These are phyloP conservation scores for Xestia rhomboidea DNA, from an alignment of 2,888 invertebrate genomes.

Conservation along the genomic window DNA sequence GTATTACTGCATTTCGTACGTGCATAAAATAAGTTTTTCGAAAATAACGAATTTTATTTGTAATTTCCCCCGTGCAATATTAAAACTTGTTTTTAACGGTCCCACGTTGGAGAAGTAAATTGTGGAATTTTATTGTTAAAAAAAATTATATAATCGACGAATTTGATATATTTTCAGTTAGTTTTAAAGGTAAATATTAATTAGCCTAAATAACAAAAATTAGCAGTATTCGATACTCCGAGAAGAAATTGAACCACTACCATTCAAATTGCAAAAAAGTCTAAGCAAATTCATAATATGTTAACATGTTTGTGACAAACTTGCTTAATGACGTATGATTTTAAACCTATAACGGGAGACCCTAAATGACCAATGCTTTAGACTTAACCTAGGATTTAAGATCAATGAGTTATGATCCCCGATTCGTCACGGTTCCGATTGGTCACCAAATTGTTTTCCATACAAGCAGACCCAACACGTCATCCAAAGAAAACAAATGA, in stretches of 20 bases:
- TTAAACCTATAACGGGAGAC: neutral
- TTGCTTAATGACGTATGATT: neutral
- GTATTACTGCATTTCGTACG: conserved; percentile 75
- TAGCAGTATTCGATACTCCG: neutral
- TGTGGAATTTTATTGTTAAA: neutral
- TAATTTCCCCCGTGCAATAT: conserved; percentile 59
- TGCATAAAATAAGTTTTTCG: conserved; percentile 71
- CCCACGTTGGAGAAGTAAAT: conserved; percentile 6
- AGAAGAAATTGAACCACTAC: neutral
- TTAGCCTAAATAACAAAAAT: neutral
- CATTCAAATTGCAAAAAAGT: neutral
- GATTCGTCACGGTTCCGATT: no score
- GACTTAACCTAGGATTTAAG: neutral
- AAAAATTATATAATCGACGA: neutral
- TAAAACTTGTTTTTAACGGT: conserved; percentile 49
- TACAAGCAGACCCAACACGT: no score
- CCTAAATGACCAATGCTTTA: neutral
- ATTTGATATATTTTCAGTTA: neutral
- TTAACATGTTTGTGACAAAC: neutral
- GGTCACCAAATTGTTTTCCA: no score
- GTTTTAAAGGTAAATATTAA: neutral
- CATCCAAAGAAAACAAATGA: no score
- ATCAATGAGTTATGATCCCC: no score
- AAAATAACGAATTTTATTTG: conserved; percentile 60
- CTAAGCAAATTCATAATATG: neutral